phyloP scores from a whole-genome alignment of 2,888 invertebrate species.

The Graphium colonna region DNA sequence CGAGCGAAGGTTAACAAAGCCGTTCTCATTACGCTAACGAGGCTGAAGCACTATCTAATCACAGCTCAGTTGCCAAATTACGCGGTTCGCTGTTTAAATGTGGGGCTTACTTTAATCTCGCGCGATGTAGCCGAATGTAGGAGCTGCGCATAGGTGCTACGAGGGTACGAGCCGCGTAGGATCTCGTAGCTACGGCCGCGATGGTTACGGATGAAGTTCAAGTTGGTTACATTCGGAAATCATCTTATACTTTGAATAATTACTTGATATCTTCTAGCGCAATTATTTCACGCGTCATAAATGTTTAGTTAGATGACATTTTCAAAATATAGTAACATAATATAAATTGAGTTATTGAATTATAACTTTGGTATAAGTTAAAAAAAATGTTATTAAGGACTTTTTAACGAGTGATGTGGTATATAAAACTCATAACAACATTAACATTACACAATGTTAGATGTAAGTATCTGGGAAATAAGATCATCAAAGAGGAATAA shows the following conservation, averaged over 20 bases:
- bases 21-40: constrained; percentile 72
- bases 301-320: not conserved
- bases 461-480: not conserved
- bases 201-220: constrained; percentile 25
- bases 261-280: not conserved
- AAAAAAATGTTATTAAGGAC: too few species aligned
- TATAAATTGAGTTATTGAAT: too few species aligned
- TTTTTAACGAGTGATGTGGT: too few species aligned
- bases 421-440: too few species aligned
- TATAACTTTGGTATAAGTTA: too few species aligned
- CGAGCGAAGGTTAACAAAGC: constrained; percentile 66
- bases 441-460: too few species aligned
- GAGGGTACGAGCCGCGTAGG: constrained; percentile 23
- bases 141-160: constrained; percentile 22
- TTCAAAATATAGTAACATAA: too few species aligned
- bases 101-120: constrained; percentile 69
- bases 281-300: not conserved
- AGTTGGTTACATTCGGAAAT: constrained; percentile 25
- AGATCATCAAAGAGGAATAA: constrained; percentile 27
- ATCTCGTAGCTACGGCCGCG: constrained; percentile 19
- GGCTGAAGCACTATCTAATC: constrained; percentile 75
- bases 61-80: constrained; percentile 76
- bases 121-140: constrained; percentile 46
- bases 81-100: constrained; percentile 70
- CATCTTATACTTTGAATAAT: constrained; percentile 12